Conservation (phyloP, 2,888 invertebrate genomes). For the Anodontia alba region DNA sequence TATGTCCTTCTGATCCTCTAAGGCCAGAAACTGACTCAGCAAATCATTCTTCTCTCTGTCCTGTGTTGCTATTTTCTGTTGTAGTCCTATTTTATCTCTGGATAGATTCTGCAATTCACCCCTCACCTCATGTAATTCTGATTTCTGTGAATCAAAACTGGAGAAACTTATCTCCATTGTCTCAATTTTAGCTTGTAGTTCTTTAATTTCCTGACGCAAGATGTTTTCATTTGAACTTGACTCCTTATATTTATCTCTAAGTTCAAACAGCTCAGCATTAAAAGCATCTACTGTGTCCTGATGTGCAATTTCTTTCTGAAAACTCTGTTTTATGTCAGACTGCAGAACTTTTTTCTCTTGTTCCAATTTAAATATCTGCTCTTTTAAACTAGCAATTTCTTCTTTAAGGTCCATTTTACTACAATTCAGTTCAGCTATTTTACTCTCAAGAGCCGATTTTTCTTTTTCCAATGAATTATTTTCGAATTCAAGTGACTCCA, state of each 20-base stretch:
- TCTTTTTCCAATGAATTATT: slow-evolving; percentile 61
- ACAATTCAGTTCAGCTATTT: slow-evolving; percentile 24
- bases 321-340: slow-evolving; percentile 24
- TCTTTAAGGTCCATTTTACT: background rate
- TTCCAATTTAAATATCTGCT: background rate
- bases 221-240: slow-evolving; percentile 33
- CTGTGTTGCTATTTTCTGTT: slow-evolving; percentile 60
- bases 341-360: slow-evolving; percentile 11
- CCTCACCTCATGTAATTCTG: slow-evolving; percentile 37
- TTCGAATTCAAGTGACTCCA: slow-evolving; percentile 75
- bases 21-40: slow-evolving; percentile 61
- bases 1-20: slow-evolving; percentile 65
- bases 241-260: slow-evolving; percentile 46
- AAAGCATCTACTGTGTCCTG: slow-evolving; percentile 44
- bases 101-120: slow-evolving; percentile 40
- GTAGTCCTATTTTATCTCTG: slow-evolving; percentile 46
- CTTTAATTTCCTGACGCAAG: slow-evolving; percentile 45
- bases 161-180: slow-evolving; percentile 27
- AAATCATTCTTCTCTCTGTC: slow-evolving; percentile 71
- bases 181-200: slow-evolving; percentile 45
- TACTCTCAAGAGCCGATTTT: slow-evolving; percentile 55
- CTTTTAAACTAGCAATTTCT: slow-evolving; percentile 8
- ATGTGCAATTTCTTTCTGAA: slow-evolving; percentile 32
- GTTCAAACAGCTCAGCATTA: slow-evolving; percentile 49
- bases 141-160: slow-evolving; percentile 32